These are phyloP conservation scores for Plebejus melissa DNA, from an alignment of 2,888 invertebrate species.

Conservation along the genomic window DNA sequence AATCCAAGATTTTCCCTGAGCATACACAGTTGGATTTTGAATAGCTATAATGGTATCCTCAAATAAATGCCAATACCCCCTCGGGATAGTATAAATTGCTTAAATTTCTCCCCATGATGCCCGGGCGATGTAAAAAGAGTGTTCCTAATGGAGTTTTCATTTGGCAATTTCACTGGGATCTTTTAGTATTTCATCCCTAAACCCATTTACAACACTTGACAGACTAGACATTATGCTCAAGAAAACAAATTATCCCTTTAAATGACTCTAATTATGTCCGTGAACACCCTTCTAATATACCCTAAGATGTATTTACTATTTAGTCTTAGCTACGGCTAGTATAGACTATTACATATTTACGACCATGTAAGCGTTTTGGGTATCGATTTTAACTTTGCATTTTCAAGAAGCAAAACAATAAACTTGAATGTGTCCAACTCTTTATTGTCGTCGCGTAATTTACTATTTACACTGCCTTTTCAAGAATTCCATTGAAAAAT, in stretches of 20 bases:
- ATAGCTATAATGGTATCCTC: background rate
- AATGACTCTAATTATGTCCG: constrained; percentile 59
- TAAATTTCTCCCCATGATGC: background rate
- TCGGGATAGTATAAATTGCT: background rate
- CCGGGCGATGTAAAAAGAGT: constrained; percentile 10
- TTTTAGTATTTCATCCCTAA: constrained; percentile 57
- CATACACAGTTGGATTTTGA: background rate
- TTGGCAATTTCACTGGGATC: constrained; percentile 9
- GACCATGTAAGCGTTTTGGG: background rate
- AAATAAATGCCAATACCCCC: background rate
- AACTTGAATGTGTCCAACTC: background rate
- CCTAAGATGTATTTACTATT: constrained; percentile 48
- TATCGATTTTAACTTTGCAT: background rate
- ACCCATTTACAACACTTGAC: constrained; percentile 55
- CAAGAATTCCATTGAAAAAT: background rate
- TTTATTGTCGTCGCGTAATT: background rate
- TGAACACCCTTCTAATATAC: constrained; percentile 51
- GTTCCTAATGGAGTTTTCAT: constrained; percentile 16
- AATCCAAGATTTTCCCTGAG: background rate
- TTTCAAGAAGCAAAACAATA: background rate
- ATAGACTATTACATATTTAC: constrained; percentile 1
- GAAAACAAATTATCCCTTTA: constrained; percentile 65
- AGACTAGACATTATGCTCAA: constrained; percentile 58
- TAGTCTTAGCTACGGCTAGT: background rate
- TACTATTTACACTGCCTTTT: background rate